Conservation (phyloP, 1,140 invertebrate genomes). For the Archivesica marissinica region DNA sequence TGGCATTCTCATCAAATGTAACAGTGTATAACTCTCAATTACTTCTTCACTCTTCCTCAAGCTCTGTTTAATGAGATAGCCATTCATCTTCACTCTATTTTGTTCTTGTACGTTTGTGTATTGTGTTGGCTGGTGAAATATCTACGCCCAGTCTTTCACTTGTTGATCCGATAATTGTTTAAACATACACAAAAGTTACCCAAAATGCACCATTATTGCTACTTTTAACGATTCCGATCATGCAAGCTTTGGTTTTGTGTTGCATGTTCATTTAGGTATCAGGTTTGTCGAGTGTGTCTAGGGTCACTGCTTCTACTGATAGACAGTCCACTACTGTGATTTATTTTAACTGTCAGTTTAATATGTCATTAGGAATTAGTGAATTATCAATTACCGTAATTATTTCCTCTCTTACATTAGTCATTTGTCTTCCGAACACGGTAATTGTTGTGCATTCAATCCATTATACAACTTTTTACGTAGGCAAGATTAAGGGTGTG, state of each 20-base stretch:
- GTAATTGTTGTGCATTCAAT: no score
- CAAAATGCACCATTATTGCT: slow-evolving; percentile 12
- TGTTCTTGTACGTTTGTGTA: background rate
- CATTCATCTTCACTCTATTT: background rate
- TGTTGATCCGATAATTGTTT: slow-evolving; percentile 23
- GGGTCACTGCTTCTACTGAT: slow-evolving; percentile 2
- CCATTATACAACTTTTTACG: no score
- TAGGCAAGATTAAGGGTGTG: no score
- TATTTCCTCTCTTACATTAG: slow-evolving; percentile 32
- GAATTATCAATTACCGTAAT: slow-evolving; percentile 23
- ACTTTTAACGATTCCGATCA: slow-evolving; percentile 7
- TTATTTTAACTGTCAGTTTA: slow-evolving; percentile 8
- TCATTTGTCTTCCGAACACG: slow-evolving; percentile 12
- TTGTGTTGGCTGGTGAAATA: background rate
- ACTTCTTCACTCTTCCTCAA: background rate
- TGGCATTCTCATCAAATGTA: background rate
- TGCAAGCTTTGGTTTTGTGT: background rate
- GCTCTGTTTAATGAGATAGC: background rate
- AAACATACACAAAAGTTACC: background rate
- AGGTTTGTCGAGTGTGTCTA: background rate
- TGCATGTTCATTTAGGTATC: slow-evolving; percentile 11
- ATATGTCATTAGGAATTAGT: slow-evolving; percentile 16
- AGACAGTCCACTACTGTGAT: background rate
- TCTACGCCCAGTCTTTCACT: background rate
- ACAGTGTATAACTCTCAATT: slow-evolving; percentile 5